Base-by-base conservation (phyloP, 2,888 invertebrate species). In the Autographa gamma region DNA sequence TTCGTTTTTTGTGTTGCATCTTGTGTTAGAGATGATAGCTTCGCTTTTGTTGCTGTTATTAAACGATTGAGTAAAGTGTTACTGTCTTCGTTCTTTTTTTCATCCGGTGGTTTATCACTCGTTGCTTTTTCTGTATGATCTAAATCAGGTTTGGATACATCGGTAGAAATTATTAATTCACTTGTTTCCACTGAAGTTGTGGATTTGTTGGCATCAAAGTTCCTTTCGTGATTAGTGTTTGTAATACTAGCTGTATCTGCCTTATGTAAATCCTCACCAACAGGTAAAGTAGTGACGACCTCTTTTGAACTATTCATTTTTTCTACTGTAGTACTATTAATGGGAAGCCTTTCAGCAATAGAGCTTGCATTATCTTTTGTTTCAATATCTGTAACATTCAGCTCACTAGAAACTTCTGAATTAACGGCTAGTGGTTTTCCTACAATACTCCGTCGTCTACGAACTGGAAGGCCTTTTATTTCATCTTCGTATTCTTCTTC, bases 401-500 rank as follows among this genome's bases (percentile, higher is more conserved):
- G 52, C 61, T 38, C 13, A 48, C 0, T 25, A 19, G 38, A 16
- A 16, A 18, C 16, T 19, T n/a, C n/a, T n/a, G 7, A 13, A 13
- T 63, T 48, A 52, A 1, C 11, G 2, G 16, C 0, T 18, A 11
- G n/a, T 56, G n/a, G 11, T 25, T 8, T n/a, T 9, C 1, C 13
- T 31, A 60, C 25, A 19, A 82, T 76, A 56, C 80, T 81, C 77
- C 93, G 86, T 71, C 88, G 89, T 69, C 72, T 90, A 63, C 93
- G 86, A 16, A 91, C 82, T 19, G 93, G 92, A 16, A 92, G 80
- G n/a, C 92, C 93, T 86, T 88, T 92, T 9, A 90, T 81, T 62
- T 91, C 91, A n/a, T 92, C 90, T 31, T 92, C 93, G 65, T 93
- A 92, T 56, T 93, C 93, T 61, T 92, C 91, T n/a, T 86, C 84